Conservation (phyloP, 2,113 vertebrate species). For the Perccottus glenii region DNA sequence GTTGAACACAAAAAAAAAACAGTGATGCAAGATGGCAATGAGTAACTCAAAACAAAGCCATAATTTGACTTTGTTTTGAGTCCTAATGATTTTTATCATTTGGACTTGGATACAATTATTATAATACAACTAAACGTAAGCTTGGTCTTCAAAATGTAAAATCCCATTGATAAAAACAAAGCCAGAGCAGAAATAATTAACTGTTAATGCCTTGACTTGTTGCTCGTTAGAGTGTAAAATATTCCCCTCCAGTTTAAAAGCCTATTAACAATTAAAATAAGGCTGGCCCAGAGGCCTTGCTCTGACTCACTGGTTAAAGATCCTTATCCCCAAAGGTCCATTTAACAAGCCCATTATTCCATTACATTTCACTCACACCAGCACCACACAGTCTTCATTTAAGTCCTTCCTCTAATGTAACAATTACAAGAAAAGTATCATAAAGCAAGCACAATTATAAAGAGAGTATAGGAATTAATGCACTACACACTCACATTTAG, state of each 20-base stretch:
- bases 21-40: too few relatives aligned
- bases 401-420: slow-evolving; percentile 60
- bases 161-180: slow-evolving; percentile 30
- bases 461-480: too few relatives aligned
- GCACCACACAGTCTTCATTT: slow-evolving; percentile 62
- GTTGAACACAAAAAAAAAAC: slow-evolving; percentile 10
- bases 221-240: slow-evolving; percentile 78
- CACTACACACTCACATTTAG: too few relatives aligned
- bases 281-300: slow-evolving; percentile 74
- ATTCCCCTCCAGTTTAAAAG: slow-evolving; percentile 77
- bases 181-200: slow-evolving; percentile 41
- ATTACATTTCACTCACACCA: slow-evolving; percentile 74
- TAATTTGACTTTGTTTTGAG: too few relatives aligned
- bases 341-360: slow-evolving; percentile 84
- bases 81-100: not conserved
- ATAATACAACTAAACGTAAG: not conserved
- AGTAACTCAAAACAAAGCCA: not conserved
- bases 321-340: slow-evolving; percentile 78
- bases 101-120: not conserved
- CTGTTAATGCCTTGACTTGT: slow-evolving; percentile 60
- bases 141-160: slow-evolving; percentile 1
- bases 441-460: too few relatives aligned
- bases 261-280: slow-evolving; percentile 84
- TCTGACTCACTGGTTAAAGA: slow-evolving; percentile 78
- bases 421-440: slow-evolving; percentile 44